Conservation (phyloP, 2,113 vertebrate species). For the Brevimyrus niger region DNA sequence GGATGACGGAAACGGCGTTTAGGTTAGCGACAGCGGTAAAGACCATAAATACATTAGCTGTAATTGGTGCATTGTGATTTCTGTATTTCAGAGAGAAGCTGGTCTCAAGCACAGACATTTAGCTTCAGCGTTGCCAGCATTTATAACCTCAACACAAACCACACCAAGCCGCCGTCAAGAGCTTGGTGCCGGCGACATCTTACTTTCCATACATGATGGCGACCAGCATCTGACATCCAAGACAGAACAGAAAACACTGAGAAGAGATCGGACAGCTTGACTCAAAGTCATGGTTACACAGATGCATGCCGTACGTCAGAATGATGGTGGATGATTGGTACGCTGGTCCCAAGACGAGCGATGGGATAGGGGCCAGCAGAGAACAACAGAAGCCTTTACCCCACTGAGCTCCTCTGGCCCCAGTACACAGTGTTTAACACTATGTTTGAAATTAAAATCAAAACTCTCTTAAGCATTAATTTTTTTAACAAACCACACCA, state of each 20-base stretch:
- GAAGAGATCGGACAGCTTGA: not conserved
- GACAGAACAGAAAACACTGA: not conserved
- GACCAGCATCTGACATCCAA: not conserved
- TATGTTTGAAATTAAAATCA: not conserved
- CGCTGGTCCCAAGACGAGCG: not conserved
- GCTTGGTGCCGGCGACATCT: too few species aligned
- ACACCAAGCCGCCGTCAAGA: not conserved
- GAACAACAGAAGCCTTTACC: not conserved
- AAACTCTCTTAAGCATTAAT: not conserved
- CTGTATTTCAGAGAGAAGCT: not conserved
- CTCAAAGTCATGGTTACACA: not conserved
- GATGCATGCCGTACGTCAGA: not conserved
- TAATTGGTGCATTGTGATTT: not conserved
- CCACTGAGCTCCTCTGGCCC: not conserved
- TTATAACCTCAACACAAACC: not conserved
- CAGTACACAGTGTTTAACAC: not conserved
- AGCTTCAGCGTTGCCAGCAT: not conserved
- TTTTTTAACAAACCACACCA: not conserved
- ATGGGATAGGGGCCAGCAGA: not conserved
- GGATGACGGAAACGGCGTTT: not conserved
- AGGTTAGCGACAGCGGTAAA: not conserved
- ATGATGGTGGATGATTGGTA: not conserved
- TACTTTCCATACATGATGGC: not conserved
- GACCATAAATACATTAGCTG: not conserved
- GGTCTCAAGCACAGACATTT: not conserved